phyloP scores from a whole-genome alignment of 2,888 invertebrate species.

The Ochlodes sylvanus region DNA sequence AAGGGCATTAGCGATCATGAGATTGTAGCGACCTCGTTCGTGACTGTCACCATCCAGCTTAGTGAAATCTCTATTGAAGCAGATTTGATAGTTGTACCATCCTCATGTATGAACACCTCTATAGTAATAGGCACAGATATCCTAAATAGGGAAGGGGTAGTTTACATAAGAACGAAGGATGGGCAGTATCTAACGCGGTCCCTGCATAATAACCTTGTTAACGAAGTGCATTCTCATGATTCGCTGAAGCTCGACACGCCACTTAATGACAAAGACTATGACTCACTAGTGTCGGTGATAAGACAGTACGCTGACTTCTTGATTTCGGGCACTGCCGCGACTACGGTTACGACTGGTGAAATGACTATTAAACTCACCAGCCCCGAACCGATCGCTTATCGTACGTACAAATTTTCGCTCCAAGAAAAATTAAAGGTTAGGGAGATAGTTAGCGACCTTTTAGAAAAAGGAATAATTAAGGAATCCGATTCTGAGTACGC shows the following conservation, averaged over 20 bases:
- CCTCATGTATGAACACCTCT: background rate
- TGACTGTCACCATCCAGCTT: background rate
- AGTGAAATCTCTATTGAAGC: background rate
- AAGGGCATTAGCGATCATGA: background rate
- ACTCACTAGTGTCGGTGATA: background rate
- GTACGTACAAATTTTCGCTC: background rate
- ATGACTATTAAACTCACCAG: slow-evolving; percentile 2
- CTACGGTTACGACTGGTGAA: slow-evolving; percentile 10
- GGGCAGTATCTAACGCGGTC: background rate
- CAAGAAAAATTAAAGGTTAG: background rate
- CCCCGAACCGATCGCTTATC: background rate
- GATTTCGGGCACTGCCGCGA: slow-evolving; percentile 13
- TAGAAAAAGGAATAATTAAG: background rate
- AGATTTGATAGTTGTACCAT: background rate
- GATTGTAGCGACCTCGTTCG: background rate
- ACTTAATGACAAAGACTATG: background rate
- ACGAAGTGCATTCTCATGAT: background rate
- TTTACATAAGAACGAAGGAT: background rate
- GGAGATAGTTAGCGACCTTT: background rate
- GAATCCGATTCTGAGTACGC: slow-evolving; percentile 41
- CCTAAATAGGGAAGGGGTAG: too few relatives aligned
- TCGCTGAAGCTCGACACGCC: background rate
- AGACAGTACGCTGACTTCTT: background rate
- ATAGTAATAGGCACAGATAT: background rate
- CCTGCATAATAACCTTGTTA: background rate